Evolutionary conservation across 1,140 invertebrate species (phyloP).

Genomic region (Metopolophium dirhodum): DNA sequence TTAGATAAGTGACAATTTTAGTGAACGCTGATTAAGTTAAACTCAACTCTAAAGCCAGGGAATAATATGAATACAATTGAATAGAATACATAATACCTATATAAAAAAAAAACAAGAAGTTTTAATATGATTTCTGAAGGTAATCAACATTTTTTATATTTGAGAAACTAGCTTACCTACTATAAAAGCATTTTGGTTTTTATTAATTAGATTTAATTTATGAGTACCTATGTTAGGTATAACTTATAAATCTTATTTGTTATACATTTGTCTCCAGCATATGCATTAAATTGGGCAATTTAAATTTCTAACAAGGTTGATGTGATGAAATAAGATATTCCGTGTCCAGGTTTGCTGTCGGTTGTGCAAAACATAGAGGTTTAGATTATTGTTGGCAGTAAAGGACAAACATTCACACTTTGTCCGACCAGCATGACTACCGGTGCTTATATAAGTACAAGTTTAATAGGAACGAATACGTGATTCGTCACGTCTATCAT

Average conservation of each 20-base stretch:
- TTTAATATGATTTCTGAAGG: slow-evolving; percentile 15
- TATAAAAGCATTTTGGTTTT: neutral
- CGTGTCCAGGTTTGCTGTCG: neutral
- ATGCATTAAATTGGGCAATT: too few species aligned
- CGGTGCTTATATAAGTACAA: neutral
- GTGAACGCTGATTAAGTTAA: neutral
- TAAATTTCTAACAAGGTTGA: neutral
- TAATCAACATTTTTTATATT: slow-evolving; percentile 6
- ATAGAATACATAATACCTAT: neutral
- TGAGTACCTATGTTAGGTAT: neutral
- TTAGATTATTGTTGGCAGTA: neutral
- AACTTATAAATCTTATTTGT: neutral
- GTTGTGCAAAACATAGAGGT: neutral
- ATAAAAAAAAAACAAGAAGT: neutral
- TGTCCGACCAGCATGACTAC: neutral
- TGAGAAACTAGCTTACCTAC: neutral
- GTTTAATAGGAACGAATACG: neutral
- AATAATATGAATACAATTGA: neutral
- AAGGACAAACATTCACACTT: neutral
- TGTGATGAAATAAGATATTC: neutral
- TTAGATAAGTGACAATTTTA: neutral
- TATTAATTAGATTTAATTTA: neutral
- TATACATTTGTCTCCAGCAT: neutral
- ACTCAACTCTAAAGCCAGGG: neutral
- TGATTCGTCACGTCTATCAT: neutral